Evolutionary conservation across 2,797 vertebrate genomes (phyloP), one percentile per base, ranked within the genome.

Genomic region (Chaetodon trifasciatus): DNA sequence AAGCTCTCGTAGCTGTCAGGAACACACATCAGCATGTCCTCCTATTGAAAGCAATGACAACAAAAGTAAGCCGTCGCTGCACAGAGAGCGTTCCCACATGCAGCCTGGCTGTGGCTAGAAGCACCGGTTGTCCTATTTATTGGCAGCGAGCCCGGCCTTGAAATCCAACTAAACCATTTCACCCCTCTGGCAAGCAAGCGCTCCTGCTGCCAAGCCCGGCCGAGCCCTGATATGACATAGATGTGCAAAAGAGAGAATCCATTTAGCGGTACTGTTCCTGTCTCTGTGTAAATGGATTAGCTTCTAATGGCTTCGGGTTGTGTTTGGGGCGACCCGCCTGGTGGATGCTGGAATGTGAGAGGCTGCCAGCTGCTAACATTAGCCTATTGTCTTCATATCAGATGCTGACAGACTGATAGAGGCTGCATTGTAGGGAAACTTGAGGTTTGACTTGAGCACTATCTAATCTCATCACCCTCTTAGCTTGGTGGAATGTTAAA

Each of bases 281-380:
- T 83, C 81, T 64, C 53, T 42, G 70, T 92, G 92, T 81, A 76
- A 90, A 91, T 87, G 76, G 89, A 93, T 91, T 86, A 19, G 32
- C 78, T 57, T 79, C 65, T 74, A 74, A 81, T 79, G 75, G 85
- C 70, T 69, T 5, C 6, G 44, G 75, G 78, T 37, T 16, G 57
- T 40, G 52, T 6, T 11, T 47, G 7, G 37, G 60, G 32, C 35
- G 2, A 69, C 60, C 12, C 21, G 49, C 74, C 88, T 35, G 65
- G 21, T 35, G 76, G 74, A 64, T 40, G 81, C 58, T 82, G 87
- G 92, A 93, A 93, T 91, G 88, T 0, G 7, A 77, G 57, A 47
- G 81, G 79, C 83, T 61, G 39, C 77, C 71, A 74, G 71, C 39
- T n/a, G 4, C 57, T 60, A 50, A 87, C 83, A 79, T 92, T 69